Evolutionary conservation across 2,113 vertebrate genomes (phyloP).

Genomic region (Helogale parvula): DNA sequence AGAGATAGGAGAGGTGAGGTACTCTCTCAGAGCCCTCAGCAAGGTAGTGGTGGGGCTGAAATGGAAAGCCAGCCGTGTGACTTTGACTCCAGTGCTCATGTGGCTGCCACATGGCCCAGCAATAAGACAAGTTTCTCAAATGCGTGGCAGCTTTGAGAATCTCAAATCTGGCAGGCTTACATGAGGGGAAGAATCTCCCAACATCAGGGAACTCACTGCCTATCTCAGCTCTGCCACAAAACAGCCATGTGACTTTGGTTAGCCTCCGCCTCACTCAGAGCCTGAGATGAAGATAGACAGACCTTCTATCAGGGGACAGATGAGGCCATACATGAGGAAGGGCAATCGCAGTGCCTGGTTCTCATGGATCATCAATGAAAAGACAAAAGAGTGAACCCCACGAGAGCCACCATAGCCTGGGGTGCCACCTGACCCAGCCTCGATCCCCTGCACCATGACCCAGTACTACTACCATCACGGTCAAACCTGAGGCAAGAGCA

Average conservation of each 20-base stretch:
- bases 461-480: fast-evolving
- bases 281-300: neutral
- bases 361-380: neutral
- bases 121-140: neutral
- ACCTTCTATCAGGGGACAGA: neutral
- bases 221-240: neutral
- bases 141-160: fast-evolving
- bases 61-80: neutral
- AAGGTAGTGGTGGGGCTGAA: neutral
- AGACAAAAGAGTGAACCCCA: neutral
- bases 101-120: neutral
- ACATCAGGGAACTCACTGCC: neutral
- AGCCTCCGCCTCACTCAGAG: neutral
- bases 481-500: neutral
- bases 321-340: neutral
- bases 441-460: fast-evolving
- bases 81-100: neutral
- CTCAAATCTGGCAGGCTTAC: neutral
- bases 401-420: neutral
- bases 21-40: neutral
- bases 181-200: neutral
- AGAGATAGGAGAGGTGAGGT: neutral
- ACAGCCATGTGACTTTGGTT: neutral
- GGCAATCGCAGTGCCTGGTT: neutral
- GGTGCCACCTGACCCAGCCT: neutral